phyloP scores from a whole-genome alignment of 2,797 vertebrate genomes.

The Acanthopagrus latus region DNA sequence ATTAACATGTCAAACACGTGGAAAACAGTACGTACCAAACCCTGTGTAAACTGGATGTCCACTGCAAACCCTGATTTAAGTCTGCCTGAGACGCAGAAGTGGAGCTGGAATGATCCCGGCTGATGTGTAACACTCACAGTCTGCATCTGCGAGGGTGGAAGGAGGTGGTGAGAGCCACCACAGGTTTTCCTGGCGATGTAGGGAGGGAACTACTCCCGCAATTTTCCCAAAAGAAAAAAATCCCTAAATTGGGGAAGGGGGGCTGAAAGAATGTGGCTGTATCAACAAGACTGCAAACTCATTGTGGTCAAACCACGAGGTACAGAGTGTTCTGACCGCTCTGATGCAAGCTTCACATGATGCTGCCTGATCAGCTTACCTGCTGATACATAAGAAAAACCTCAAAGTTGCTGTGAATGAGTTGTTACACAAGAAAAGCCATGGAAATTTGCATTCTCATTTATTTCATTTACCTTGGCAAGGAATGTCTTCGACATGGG shows the following conservation, averaged over 20 bases:
- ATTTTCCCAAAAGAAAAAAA: constrained; percentile 26
- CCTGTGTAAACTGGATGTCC: constrained; percentile 23
- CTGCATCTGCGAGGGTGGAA: constrained; percentile 56
- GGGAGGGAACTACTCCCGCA: constrained; percentile 46
- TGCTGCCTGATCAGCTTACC: not conserved
- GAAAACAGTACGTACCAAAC: constrained; percentile 63
- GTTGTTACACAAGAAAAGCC: not conserved
- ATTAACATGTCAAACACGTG: constrained; percentile 4
- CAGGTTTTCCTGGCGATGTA: constrained; percentile 50
- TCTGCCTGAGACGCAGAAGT: constrained; percentile 37
- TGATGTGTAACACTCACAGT: constrained; percentile 54
- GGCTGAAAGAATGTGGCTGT: constrained; percentile 63
- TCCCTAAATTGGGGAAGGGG: constrained; percentile 24
- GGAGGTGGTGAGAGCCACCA: constrained; percentile 46
- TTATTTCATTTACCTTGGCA: constrained; percentile 53
- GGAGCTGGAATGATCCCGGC: constrained; percentile 50
- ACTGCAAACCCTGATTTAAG: constrained; percentile 10
- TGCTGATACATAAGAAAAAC: constrained; percentile 7
- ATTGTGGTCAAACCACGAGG: constrained; percentile 29
- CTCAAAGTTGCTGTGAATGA: not conserved
- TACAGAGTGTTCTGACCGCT: constrained; percentile 15
- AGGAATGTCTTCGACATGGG: constrained; percentile 53
- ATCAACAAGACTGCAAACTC: constrained; percentile 52
- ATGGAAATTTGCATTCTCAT: not conserved
- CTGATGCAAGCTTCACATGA: constrained; percentile 8